Percentiles rank a stretch among this genome's conserved stretches.
Conservation (phyloP, 2,797 vertebrate species). For the Monodelphis domestica region DNA sequence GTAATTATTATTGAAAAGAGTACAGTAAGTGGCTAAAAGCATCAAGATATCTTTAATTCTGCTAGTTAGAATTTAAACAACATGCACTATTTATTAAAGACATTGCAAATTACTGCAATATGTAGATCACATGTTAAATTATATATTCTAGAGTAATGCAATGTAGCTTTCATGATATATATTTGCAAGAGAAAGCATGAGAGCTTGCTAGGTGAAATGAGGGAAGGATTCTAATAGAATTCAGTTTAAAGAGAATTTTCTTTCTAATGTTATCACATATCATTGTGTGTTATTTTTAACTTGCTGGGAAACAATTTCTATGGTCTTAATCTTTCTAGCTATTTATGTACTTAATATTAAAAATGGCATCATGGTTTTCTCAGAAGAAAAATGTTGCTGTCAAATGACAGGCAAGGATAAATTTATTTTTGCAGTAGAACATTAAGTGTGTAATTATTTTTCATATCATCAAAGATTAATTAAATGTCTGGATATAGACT, state of each 20-base stretch:
- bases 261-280: conserved; percentile 68
- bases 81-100: conserved; percentile 67
- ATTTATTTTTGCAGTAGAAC: conserved; percentile 79
- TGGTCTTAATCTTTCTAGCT: conserved; percentile 81
- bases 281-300: conserved; percentile 68
- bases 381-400: conserved; percentile 84
- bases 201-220: conserved; percentile 23
- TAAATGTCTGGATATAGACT: conserved; percentile 78
- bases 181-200: conserved; percentile 69
- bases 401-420: conserved; percentile 83
- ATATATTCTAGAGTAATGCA: background rate
- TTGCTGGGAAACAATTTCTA: conserved; percentile 72
- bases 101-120: conserved; percentile 53
- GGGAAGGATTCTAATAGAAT: conserved; percentile 62
- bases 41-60: conserved; percentile 64
- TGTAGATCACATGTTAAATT: conserved; percentile 58
- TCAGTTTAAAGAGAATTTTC: conserved; percentile 69
- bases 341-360: conserved; percentile 78
- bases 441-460: conserved; percentile 84
- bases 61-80: conserved; percentile 41
- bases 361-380: conserved; percentile 72
- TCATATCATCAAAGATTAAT: conserved; percentile 83
- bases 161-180: conserved; percentile 72
- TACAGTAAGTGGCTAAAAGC: conserved; percentile 53
- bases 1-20: conserved; percentile 53